phyloP scores from a whole-genome alignment of 2,113 vertebrate genomes.

The Calyptomena viridis region DNA sequence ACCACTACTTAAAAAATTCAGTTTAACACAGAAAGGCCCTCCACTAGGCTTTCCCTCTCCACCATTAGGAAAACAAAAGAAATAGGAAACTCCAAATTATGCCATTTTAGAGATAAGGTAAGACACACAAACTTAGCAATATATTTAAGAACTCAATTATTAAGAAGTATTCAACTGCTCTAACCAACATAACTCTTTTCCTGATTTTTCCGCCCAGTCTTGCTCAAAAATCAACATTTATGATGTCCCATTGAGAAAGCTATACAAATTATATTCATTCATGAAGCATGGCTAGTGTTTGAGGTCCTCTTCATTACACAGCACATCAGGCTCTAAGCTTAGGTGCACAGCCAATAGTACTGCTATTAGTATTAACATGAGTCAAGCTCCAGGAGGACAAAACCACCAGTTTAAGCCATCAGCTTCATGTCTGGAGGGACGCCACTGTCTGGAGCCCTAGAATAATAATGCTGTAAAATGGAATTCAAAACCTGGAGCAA shows the following conservation, averaged over 20 bases:
- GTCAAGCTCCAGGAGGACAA: neutral
- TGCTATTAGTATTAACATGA: neutral
- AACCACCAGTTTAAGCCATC: neutral
- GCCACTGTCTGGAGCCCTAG: neutral
- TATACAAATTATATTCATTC: neutral
- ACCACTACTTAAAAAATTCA: neutral
- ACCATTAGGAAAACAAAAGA: neutral
- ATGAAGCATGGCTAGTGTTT: neutral
- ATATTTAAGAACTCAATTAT: neutral
- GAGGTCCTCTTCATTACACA: neutral
- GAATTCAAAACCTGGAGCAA: neutral
- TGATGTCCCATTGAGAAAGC: neutral
- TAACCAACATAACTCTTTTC: neutral
- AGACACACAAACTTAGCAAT: neutral
- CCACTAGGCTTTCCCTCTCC: neutral
- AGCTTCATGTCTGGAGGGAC: neutral
- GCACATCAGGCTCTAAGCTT: neutral
- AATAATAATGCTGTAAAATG: neutral
- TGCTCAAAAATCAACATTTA: neutral
- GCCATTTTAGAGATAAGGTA: neutral
- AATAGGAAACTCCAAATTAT: neutral
- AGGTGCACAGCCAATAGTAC: neutral
- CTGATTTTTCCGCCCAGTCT: neutral
- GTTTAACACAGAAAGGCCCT: neutral
- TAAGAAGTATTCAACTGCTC: neutral